Percentiles rank a stretch among this genome's conserved stretches.
These are phyloP conservation scores for Maylandia zebra DNA, from an alignment of 2,113 vertebrate genomes.

Conservation along the genomic window DNA sequence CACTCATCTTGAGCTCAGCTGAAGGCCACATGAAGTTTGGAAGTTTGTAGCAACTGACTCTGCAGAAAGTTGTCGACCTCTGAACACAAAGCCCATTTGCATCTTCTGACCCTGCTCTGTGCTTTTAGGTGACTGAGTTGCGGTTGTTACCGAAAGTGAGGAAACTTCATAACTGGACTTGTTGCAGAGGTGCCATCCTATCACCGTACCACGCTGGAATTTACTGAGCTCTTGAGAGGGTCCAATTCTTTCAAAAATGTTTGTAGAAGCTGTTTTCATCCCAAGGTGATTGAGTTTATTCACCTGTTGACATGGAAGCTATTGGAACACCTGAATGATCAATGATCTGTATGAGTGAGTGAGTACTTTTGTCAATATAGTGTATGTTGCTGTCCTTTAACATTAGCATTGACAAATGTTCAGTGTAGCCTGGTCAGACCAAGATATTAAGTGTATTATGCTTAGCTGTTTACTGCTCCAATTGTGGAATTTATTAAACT, in stretches of 20 bases:
- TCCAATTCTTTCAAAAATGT: background rate
- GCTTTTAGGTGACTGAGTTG: background rate
- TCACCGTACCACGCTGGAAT: background rate
- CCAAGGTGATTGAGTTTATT: background rate
- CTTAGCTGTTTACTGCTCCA: background rate
- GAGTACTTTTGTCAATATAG: background rate
- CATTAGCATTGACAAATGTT: background rate
- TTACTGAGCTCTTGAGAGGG: background rate
- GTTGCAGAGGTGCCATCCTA: background rate
- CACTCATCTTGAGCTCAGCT: background rate
- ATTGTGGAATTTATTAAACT: background rate
- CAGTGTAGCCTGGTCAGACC: background rate
- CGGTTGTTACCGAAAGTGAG: background rate
- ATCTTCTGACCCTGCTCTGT: background rate
- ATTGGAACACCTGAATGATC: background rate
- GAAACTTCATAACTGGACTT: background rate
- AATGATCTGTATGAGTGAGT: background rate
- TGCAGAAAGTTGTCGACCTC: background rate
- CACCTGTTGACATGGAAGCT: background rate
- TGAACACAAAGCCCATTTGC: background rate
- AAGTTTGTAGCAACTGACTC: background rate
- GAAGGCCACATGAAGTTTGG: background rate
- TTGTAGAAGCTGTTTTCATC: background rate
- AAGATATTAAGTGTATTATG: background rate
- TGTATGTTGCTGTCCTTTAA: background rate